phyloP scores from a whole-genome alignment of 2,888 invertebrate genomes.

The Malthinus flaveolus region DNA sequence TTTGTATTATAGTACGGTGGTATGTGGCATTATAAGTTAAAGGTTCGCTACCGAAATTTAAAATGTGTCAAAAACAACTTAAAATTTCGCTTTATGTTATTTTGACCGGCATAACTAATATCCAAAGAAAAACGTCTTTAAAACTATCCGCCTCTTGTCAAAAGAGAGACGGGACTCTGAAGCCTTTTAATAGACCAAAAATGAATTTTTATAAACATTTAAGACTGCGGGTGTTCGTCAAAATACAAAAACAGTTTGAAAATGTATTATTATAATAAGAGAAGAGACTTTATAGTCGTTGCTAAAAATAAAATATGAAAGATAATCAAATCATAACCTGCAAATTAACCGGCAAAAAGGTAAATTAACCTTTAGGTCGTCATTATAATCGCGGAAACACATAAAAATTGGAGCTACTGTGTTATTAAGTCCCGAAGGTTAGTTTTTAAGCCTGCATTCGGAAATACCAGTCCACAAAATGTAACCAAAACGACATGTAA shows the following conservation, averaged over 20 bases:
- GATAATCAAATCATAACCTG: slow-evolving; percentile 10
- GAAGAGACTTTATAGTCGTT: no score
- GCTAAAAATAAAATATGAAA: not conserved
- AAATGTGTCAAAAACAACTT: slow-evolving; percentile 27
- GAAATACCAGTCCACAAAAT: slow-evolving; percentile 27
- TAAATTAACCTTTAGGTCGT: slow-evolving; percentile 12
- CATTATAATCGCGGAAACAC: slow-evolving; percentile 25
- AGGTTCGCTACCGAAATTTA: slow-evolving; percentile 21
- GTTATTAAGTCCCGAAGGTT: slow-evolving; percentile 23
- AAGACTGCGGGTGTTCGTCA: no score
- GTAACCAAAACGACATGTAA: slow-evolving; percentile 31
- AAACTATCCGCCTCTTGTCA: slow-evolving; percentile 17
- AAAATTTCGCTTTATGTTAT: slow-evolving; percentile 8
- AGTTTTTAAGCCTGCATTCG: slow-evolving; percentile 18
- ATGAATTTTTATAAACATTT: no score
- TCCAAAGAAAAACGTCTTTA: slow-evolving; percentile 6
- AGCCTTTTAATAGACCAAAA: no score
- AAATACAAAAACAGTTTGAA: no score
- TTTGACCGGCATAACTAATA: slow-evolving; percentile 15
- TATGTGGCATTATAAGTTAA: no score
- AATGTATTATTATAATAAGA: no score
- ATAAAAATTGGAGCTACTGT: slow-evolving; percentile 25
- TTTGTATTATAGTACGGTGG: no score
- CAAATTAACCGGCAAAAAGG: slow-evolving; percentile 12
- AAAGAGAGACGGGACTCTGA: not conserved